Evolutionary conservation across 92 coral and sea anemone genomes (phyloP), one percentile per base, ranked within the genome.

Genomic region (Parazoanthus darwini): DNA sequence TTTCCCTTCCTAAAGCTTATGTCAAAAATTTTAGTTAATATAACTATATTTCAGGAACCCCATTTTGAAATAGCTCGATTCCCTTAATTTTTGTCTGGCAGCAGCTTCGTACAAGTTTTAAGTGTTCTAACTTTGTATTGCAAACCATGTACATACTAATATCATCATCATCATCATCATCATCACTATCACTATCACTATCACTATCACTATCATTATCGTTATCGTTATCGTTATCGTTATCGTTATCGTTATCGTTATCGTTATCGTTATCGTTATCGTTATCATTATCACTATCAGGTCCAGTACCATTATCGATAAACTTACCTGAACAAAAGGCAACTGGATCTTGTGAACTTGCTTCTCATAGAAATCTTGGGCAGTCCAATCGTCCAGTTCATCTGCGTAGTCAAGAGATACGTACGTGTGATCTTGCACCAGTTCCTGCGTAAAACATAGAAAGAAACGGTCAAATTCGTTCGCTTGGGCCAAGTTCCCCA

Each of bases 311-410:
- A 22, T 50, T 9, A 50, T 9, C 56, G 33, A 50, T 9, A 3
- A 50, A 16, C 91, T 36, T 42, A 96, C 98, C 95, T 93, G 99
- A 71, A 90, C 94, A 74, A 85, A 97, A 3, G 98, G 99, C 23
- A 97, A 93, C 77, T 97, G 99, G 44, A 97, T 97, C 85, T 90
- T 92, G 81, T 94, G 89, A 7, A 92, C 94, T 35, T 94, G 46
- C 29, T 93, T 87, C 74, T 93, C 93, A 86, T 93, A 94, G 79
- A 91, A 97, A 50, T 97, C 97, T 50, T 93, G 88, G 25, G 94
- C 92, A 14, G 96, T 75, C 99, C 99, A 97, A 51, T 89, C 71
- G 44, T 91, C 90, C 77, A 97, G 91, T 68, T 97, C 99, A 38
- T 90, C 92, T 20, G 89, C 87, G 80, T 96, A 96, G 92, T 96